Percentiles rank a stretch among this genome's conserved stretches.
Conservation (phyloP, 2,797 vertebrate genomes). For the Sebastes nivosus region DNA sequence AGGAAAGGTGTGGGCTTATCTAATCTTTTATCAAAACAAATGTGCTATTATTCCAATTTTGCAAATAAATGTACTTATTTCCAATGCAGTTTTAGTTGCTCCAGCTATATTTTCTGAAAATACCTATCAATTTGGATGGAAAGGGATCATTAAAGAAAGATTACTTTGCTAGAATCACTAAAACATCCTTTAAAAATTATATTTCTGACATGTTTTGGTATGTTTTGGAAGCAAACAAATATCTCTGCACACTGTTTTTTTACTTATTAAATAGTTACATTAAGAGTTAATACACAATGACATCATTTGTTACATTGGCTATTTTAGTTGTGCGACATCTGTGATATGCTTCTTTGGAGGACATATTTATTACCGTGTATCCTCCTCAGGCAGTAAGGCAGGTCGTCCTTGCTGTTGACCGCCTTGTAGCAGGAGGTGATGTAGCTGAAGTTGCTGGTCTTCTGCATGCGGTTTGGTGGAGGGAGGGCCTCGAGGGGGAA, state of each 20-base stretch:
- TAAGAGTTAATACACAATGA: background rate
- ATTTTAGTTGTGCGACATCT: background rate
- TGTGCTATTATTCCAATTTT: background rate
- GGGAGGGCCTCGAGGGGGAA: slow-evolving; percentile 96
- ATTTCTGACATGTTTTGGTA: background rate
- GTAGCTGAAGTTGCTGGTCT: slow-evolving; percentile 99
- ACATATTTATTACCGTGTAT: slow-evolving; percentile 89
- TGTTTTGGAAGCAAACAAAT: background rate
- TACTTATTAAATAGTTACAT: background rate
- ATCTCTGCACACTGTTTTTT: background rate
- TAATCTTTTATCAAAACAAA: background rate
- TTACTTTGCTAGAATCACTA: background rate
- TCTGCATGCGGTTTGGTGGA: slow-evolving; percentile 96
- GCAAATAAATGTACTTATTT: background rate
- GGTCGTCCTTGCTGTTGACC: slow-evolving; percentile 98
- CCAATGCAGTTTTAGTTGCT: background rate
- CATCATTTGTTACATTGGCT: background rate
- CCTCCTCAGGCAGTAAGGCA: slow-evolving; percentile 98
- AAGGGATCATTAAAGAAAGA: background rate
- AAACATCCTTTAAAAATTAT: background rate
- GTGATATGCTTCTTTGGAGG: background rate
- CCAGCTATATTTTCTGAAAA: background rate
- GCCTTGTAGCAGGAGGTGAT: slow-evolving; percentile 99
- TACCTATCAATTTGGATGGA: too few species aligned
- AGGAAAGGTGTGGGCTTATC: background rate